Evolutionary conservation across 2,888 invertebrate species (phyloP).

Genomic region (Theodoxus fluviatilis): DNA sequence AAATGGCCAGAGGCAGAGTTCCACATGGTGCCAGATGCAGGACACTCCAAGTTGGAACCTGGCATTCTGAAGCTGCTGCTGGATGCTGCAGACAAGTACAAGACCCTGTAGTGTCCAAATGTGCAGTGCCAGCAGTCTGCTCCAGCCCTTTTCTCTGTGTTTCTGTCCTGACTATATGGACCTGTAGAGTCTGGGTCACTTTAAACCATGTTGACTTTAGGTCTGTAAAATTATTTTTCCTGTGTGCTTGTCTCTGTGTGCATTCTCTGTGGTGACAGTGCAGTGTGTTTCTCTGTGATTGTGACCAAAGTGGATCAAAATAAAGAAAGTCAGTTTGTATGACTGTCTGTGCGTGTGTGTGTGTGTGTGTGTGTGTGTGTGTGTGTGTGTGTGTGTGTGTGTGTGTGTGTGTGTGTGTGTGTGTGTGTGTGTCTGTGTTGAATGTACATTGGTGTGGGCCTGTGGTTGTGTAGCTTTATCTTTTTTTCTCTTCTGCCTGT

Average conservation of each 20-base stretch:
- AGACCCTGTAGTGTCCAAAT: constrained; percentile 30
- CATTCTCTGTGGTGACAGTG: background rate
- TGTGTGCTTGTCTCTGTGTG: background rate
- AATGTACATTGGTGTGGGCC: no score
- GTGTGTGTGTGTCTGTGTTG: background rate
- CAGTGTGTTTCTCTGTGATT: background rate
- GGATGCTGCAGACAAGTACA: constrained; percentile 43
- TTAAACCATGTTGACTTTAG: background rate
- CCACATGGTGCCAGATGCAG: constrained; percentile 45
- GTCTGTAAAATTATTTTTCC: background rate
- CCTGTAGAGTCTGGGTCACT: constrained; percentile 26
- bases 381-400: constrained; percentile 1
- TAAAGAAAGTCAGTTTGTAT: background rate
- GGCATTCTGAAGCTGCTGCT: constrained; percentile 38
- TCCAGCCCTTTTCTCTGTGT: background rate
- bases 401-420: background rate
- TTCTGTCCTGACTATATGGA: constrained; percentile 6
- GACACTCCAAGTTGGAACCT: constrained; percentile 47
- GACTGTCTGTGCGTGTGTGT: background rate
- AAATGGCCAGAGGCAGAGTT: constrained; percentile 50
- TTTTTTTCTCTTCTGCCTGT: no score
- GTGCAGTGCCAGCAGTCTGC: background rate
- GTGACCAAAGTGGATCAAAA: background rate
- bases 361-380: constrained; percentile 17
- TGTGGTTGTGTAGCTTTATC: no score